Base-by-base conservation (phyloP, 2,113 vertebrate genomes). In the Rana temporaria region DNA sequence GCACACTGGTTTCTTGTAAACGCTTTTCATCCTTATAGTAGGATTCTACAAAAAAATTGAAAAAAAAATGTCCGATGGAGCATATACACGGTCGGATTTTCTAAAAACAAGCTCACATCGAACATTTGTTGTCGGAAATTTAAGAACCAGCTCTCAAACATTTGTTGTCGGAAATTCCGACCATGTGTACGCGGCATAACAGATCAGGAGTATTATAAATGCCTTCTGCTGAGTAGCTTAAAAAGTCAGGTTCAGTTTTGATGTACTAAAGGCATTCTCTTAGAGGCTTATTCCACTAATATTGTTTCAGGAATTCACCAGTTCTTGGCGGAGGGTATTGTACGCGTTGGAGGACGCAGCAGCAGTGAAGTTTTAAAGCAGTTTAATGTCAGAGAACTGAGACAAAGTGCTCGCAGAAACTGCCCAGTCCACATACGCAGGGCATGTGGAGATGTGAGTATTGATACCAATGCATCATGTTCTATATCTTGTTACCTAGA, bases 271-370 rank as follows among this genome's bases (percentile, higher is more conserved):
- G 20, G 17, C 3, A 24, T 52, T 26, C 3, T 67, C 32, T 6
- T 68, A 2, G 0, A 53, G 22, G 19, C 24, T 11, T 48, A 68
- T 22, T 5, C 19, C 53, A 48, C 12, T 8, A n/a, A 0, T 26
- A 16, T 42, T 63, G 17, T 48, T 74, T 52, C 55, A 98, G 97
- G 97, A 76, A 98, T 98, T 86, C 85, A 91, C 52, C 87, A 17
- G 4, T 98, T 97, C 87, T 88, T 95, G 20, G 56, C 65, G 6
- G 15, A 62, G 0, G 95, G 93, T 55, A 96, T 99, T 0, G 97
- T 99, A 53, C 92, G 96, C 75, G 92, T 99, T 2, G 96, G 97
- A 16, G 96, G 97, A 38, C 95, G 96, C 78, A 97, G 96, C 89
- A 96, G 73, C 91, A 99, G 97, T 78, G 93, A 93, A 64, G 65